Percentiles rank a stretch among this genome's conserved stretches.
phyloP scores from a whole-genome alignment of 1,140 invertebrate species.

The Phymorhynchus buccinoides region DNA sequence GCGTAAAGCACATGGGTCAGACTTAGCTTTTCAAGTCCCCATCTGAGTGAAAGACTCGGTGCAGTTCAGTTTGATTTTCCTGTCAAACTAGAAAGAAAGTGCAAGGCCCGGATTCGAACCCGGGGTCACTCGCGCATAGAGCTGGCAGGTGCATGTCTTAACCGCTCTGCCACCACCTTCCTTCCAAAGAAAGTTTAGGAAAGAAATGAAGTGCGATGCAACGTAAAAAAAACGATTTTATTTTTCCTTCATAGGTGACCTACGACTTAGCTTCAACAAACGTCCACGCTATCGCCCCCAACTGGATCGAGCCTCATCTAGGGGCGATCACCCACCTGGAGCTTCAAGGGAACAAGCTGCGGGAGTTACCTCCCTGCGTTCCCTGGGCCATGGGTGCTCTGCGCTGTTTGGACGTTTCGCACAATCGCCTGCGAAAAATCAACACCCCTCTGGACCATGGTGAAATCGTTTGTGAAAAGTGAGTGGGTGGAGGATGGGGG shows the following conservation, averaged over 20 bases:
- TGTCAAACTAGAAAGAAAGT: too few species aligned
- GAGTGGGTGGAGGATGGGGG: not conserved
- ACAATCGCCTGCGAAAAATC: conserved; percentile 43
- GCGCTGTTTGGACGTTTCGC: conserved; percentile 44
- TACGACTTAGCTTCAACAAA: not conserved
- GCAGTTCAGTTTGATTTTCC: too few species aligned
- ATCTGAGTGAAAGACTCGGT: too few species aligned
- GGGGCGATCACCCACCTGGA: conserved; percentile 42
- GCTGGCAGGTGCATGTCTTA: too few species aligned
- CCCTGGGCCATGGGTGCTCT: conserved; percentile 59
- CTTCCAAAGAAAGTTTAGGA: conserved; percentile 26
- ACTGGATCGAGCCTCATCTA: not conserved
- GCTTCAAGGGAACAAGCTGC: conserved; percentile 52
- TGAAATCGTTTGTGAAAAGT: conserved; percentile 30
- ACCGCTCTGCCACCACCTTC: too few species aligned
- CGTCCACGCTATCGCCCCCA: not conserved
- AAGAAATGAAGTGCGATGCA: too few species aligned
- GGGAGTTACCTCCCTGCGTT: conserved; percentile 45
- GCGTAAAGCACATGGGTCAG: too few species aligned
- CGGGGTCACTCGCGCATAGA: too few species aligned
- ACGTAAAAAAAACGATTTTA: not conserved
- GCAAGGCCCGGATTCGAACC: too few species aligned
- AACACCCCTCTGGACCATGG: not conserved
- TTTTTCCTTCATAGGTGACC: not conserved
- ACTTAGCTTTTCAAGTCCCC: too few species aligned